Evolutionary conservation across 92 coral and sea anemone genomes (phyloP), one percentile per base, ranked within the genome.

Genomic region (Scolanthus callimorphus): DNA sequence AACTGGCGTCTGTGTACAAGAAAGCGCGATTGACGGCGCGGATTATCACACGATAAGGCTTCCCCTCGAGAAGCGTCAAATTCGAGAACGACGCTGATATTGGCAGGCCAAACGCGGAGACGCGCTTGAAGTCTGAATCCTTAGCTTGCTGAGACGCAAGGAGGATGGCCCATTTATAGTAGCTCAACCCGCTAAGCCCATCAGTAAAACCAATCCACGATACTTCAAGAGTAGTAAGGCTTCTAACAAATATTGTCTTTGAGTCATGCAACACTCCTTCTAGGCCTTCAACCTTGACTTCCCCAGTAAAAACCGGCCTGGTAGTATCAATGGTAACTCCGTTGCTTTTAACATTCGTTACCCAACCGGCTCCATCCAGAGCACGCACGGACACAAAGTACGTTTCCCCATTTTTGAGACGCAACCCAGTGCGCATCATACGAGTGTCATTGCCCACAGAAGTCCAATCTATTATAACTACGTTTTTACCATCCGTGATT

Each of bases 281-380:
- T 37, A 53, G 47, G 0, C 97, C 97, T 20, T 60, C 58, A 1
- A 91, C 87, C 8, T 20, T 22, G 17, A 91, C 76, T 12, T 59
- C 61, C 0, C 97, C 97, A 12, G 80, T 91, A 51, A 86, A 91
- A 17, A 91, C 91, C 15, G 97, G 97, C 21, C 82, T 86, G 2
- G 89, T 71, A 12, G 86, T 79, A 50, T 86, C 96, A 17, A 91
- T 60, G 3, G 67, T 79, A 23, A 91, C 79, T 1, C 97, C 97
- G 70, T 83, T 77, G 11, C 78, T 69, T n/a, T 37, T 81, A 17
- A 74, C 84, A 0, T 83, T 91, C 15, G 59, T 65, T 25, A 59
- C 29, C 11, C 69, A 54, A 20, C 96, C 96, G 1, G 85, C 97
- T 30, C 86, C 86, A 53, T 91, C 97, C 20, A 69, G 34, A 12